These are phyloP conservation scores for Eudyptes chrysolophus DNA, from an alignment of 2,113 vertebrate genomes.

Conservation along the genomic window DNA sequence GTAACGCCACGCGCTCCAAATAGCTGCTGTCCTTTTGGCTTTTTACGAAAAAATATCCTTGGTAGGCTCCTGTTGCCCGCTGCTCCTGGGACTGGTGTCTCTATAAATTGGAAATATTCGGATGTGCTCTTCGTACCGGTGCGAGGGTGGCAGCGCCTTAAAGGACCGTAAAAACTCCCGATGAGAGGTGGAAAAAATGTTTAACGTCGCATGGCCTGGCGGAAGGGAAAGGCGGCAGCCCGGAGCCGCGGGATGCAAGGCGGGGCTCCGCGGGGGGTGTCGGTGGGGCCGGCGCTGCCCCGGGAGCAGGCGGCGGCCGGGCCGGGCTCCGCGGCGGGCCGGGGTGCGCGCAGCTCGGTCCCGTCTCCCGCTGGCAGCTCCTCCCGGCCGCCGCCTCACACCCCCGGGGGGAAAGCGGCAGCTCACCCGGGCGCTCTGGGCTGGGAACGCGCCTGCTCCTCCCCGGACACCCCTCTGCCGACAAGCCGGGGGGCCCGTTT, in stretches of 20 bases:
- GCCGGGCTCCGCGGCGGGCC: neutral
- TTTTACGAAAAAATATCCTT: neutral
- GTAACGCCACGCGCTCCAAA: accelerated
- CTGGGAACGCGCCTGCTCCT: neutral
- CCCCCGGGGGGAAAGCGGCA: no score
- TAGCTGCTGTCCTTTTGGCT: neutral
- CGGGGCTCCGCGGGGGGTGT: no score
- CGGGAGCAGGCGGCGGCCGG: neutral
- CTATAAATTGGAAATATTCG: neutral
- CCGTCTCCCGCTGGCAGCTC: neutral
- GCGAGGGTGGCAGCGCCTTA: accelerated
- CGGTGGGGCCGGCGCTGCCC: neutral
- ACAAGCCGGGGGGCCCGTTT: accelerated
- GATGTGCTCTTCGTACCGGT: accelerated
- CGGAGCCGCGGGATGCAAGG: neutral
- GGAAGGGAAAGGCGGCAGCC: no score
- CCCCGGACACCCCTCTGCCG: neutral
- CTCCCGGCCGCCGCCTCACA: neutral
- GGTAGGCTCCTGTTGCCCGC: neutral
- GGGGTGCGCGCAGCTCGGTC: neutral
- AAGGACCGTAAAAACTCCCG: neutral
- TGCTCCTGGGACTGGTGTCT: neutral
- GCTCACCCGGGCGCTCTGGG: neutral
- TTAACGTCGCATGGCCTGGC: accelerated
- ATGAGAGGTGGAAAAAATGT: neutral